phyloP scores from a whole-genome alignment of 1,140 invertebrate genomes.

The Tachypleus tridentatus region DNA sequence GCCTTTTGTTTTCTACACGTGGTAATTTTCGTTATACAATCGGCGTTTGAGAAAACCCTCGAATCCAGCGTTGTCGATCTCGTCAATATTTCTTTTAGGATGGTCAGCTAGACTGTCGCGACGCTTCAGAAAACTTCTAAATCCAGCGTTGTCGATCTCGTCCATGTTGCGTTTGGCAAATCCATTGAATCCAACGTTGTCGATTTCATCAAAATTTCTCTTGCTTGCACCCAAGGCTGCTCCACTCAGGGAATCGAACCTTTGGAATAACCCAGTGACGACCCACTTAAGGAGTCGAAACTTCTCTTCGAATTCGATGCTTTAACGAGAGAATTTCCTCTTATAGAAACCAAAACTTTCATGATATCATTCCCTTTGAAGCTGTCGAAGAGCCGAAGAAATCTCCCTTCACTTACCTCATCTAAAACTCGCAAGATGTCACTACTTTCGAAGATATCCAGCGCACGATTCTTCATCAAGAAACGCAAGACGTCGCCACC shows the following conservation, averaged over 20 bases:
- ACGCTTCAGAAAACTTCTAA: constrained; percentile 39
- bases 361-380: too few species aligned
- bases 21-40: constrained; percentile 40
- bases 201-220: constrained; percentile 47
- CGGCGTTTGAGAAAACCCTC: constrained; percentile 41
- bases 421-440: too few species aligned
- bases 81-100: constrained; percentile 44
- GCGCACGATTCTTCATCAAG: too few species aligned
- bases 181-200: constrained; percentile 42
- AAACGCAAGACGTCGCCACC: too few species aligned
- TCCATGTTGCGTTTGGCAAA: constrained; percentile 44
- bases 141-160: constrained; percentile 45
- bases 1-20: constrained; percentile 2
- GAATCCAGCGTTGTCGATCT: constrained; percentile 46
- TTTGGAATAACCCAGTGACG: not conserved
- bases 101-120: constrained; percentile 49
- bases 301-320: too few species aligned
- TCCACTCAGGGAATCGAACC: constrained; percentile 12
- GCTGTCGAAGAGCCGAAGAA: too few species aligned
- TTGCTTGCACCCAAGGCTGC: constrained; percentile 27
- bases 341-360: too few species aligned
- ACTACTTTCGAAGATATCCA: too few species aligned
- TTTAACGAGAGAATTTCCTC: too few species aligned
- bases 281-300: too few species aligned
- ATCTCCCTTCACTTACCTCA: too few species aligned